Percentiles rank a stretch among this genome's conserved stretches.
These are phyloP conservation scores for Syrista parreyssii DNA, from an alignment of 2,888 invertebrate species.

Conservation along the genomic window DNA sequence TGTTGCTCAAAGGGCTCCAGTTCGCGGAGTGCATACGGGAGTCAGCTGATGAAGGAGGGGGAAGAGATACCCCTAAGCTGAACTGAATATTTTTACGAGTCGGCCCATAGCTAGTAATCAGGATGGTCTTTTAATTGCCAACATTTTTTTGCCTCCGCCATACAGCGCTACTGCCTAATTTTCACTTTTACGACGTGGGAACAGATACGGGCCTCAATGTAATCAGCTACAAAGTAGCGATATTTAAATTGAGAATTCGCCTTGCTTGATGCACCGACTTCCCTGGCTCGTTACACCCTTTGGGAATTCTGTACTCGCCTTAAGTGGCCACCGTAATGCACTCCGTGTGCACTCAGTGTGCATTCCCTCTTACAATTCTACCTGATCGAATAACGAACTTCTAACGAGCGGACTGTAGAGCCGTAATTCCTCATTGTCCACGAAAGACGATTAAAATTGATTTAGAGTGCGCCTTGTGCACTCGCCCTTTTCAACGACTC, in stretches of 20 bases:
- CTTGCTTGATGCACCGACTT: neutral
- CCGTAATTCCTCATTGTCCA: neutral
- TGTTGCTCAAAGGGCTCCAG: conserved; percentile 47
- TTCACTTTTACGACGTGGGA: conserved; percentile 44
- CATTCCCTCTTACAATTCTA: neutral
- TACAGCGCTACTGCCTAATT: conserved; percentile 26
- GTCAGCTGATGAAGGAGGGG: conserved; percentile 11
- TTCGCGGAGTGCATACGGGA: conserved; percentile 20
- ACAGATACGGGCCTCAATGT: neutral
- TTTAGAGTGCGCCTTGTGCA: neutral
- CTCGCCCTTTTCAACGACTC: neutral
- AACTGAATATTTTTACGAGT: conserved; percentile 33
- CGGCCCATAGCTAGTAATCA: conserved; percentile 45
- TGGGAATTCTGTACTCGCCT: neutral
- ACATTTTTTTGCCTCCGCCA: conserved; percentile 30
- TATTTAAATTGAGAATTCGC: neutral
- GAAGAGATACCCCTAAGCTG: conserved; percentile 15
- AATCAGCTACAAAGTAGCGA: neutral
- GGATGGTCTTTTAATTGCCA: conserved; percentile 54
- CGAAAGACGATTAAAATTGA: neutral
- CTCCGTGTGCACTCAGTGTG: neutral
- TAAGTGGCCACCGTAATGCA: neutral
- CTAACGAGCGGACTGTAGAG: neutral
- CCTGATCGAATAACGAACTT: neutral
- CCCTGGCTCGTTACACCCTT: conserved; percentile 1